Evolutionary conservation across 2,888 invertebrate species (phyloP), one percentile per base, ranked within the genome.

Genomic region (Dolichomitus sp.): DNA sequence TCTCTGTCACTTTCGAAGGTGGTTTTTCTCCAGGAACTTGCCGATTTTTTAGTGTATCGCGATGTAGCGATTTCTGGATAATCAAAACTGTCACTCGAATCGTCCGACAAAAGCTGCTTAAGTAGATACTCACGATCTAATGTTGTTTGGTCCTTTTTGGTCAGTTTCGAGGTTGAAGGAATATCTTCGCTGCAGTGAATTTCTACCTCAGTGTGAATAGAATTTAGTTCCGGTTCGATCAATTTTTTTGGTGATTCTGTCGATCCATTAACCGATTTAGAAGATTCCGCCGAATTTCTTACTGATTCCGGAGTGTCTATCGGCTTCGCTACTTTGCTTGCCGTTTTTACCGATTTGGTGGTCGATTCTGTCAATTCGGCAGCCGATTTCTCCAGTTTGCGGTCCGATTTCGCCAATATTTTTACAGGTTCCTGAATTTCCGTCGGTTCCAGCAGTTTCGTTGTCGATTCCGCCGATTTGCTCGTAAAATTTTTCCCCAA

Each of bases 101-200:
- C 45, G 30, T 83, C 83, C 11, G 83, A 83, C 61, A 80, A 17
- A 3, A 83, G 80, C 48, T 80, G 83, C n/a, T 76, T 80, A 40
- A 83, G 30, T 19, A 80, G n/a, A 66, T 80, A 72, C 19, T 66
- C 80, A 14, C 80, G 80, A 45, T 83, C 83, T 4, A 42, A 66
- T 1, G 6, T 80, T 45, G n/a, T 27, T 40, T 59, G 45, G 12
- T 75, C 78, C 11, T 3, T n/a, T 17, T 17, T 6, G 2, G 45
- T 19, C 17, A 7, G 4, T 23, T n/a, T 5, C 4, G 9, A 0
- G 7, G 37, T 19, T 48, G 7, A 7, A 0, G 23, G 1, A 12
- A 9, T 19, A 73, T 73, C 27, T 6, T 74, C 57, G n/a, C 17
- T 17, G 17, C 11, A 23, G 30, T 12, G 4, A 19, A 23, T 23